Conservation (phyloP, 2,888 invertebrate genomes). For the Harpagoxenus sublaevis region DNA sequence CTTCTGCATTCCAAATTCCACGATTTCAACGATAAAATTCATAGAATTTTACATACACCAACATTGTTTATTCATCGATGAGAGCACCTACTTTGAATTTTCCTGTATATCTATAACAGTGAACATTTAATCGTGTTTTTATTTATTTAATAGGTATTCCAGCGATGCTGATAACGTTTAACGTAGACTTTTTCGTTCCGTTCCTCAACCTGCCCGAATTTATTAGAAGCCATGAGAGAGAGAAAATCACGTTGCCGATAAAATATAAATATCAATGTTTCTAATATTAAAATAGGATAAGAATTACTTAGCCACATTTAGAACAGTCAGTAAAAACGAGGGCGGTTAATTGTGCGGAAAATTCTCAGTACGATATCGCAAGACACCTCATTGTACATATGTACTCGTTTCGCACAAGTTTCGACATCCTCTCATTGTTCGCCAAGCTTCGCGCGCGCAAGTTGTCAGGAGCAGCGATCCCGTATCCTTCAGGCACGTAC, state of each 20-base stretch:
- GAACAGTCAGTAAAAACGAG: not conserved
- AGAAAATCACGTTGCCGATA: not conserved
- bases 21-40: not conserved
- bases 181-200: not conserved
- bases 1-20: not conserved
- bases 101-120: not conserved
- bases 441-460: slow-evolving; percentile 13
- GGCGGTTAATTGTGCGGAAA: slow-evolving; percentile 20
- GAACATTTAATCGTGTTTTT: not conserved
- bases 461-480: slow-evolving; percentile 58
- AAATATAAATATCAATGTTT: not conserved
- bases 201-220: not conserved
- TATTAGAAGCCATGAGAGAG: not conserved
- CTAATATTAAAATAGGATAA: not conserved
- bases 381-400: slow-evolving; percentile 23
- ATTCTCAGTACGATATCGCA: not conserved
- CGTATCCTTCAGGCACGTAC: slow-evolving; percentile 43
- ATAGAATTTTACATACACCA: not conserved
- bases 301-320: not conserved
- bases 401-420: slow-evolving; percentile 31
- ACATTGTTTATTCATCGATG: not conserved
- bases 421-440: slow-evolving; percentile 46
- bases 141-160: not conserved
- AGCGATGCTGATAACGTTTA: not conserved
- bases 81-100: not conserved